Base-by-base conservation (phyloP, 1,140 invertebrate genomes). In the Geopemphigus sp. region DNA sequence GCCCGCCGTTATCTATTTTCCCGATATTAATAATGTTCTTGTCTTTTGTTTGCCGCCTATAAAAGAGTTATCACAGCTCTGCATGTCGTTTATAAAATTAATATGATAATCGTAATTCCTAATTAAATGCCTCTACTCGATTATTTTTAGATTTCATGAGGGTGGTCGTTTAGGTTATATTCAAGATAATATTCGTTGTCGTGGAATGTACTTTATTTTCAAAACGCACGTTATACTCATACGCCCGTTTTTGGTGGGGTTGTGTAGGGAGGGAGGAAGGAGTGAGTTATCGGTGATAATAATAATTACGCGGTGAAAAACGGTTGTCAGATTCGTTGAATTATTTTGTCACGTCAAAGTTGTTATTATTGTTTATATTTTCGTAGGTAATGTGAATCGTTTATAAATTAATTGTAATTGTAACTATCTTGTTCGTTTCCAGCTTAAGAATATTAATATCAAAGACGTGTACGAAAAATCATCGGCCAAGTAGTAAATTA, bases 161-260 rank as follows among this genome's bases (percentile, higher is more conserved):
- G 66, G 66, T 68, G 66, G 32, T 19, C 8, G 3, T 3, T 39
- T 39, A 8, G 32, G 32, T 39, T 39, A n/a, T n/a, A n/a, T 39
- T 39, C 8, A 3, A 3, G 32, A 39, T 39, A 39, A 39, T 53
- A 54, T 72, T 29, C 15, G 15, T 50, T 19, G 66, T 53, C 45
- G 47, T 70, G 24, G 66, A 70, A 17, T 29, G 53, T 14, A 56
- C 2, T 56, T 56, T 56, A 19, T 70, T 70, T 70, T 53, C 47
- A 70, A 70, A 70, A 53, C 66, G 45, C 47, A 24, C 66, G 66
- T 19, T 29, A 70, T 26, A 70, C 66, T 22, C 50, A 47, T 70
- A 26, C 22, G n/a, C 22, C 63, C 19, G 22, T 53, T 39, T 22
- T 26, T 19, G 29, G 61, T 19, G 61, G 61, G 19, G 64, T 39